Percentiles rank a stretch among this genome's conserved stretches.
phyloP scores from a whole-genome alignment of 2,113 vertebrate species.

The Entosphenus tridentatus region DNA sequence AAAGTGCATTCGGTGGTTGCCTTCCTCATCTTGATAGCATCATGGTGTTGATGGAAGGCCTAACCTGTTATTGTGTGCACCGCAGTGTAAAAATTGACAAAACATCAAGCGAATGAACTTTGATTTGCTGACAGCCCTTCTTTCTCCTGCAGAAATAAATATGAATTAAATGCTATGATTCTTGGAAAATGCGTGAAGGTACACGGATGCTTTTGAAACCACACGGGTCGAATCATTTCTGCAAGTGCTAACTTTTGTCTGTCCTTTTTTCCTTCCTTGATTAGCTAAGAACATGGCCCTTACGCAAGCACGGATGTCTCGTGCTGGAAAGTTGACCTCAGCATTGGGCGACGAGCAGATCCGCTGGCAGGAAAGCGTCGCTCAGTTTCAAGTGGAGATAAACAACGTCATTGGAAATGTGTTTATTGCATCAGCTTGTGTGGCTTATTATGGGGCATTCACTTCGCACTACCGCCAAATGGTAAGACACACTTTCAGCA shows the following conservation, averaged over 20 bases:
- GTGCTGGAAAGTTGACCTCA: slow-evolving; percentile 37
- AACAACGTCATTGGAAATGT: slow-evolving; percentile 38
- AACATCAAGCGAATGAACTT: too few relatives aligned
- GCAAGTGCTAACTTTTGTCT: not conserved
- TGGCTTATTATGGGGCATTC: slow-evolving; percentile 49
- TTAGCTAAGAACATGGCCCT: slow-evolving; percentile 35
- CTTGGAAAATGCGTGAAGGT: too few relatives aligned
- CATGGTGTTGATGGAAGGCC: too few relatives aligned
- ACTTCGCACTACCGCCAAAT: slow-evolving; percentile 39
- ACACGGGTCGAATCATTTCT: too few relatives aligned
- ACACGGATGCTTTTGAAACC: too few relatives aligned
- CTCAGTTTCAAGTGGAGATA: slow-evolving; percentile 35
- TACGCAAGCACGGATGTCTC: slow-evolving; percentile 29
- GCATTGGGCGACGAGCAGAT: slow-evolving; percentile 39
- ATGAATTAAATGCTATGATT: too few relatives aligned
- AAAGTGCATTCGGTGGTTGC: too few relatives aligned
- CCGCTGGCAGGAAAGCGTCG: slow-evolving; percentile 44
- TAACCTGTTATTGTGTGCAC: too few relatives aligned
- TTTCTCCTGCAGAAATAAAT: too few relatives aligned
- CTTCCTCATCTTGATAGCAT: too few relatives aligned
- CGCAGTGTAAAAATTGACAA: too few relatives aligned
- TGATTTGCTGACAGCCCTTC: too few relatives aligned
- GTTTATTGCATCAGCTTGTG: slow-evolving; percentile 47
- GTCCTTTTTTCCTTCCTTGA: slow-evolving; percentile 5
- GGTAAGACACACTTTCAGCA: slow-evolving; percentile 16